phyloP scores from a whole-genome alignment of 2,113 vertebrate genomes.

The Eretmochelys imbricata region DNA sequence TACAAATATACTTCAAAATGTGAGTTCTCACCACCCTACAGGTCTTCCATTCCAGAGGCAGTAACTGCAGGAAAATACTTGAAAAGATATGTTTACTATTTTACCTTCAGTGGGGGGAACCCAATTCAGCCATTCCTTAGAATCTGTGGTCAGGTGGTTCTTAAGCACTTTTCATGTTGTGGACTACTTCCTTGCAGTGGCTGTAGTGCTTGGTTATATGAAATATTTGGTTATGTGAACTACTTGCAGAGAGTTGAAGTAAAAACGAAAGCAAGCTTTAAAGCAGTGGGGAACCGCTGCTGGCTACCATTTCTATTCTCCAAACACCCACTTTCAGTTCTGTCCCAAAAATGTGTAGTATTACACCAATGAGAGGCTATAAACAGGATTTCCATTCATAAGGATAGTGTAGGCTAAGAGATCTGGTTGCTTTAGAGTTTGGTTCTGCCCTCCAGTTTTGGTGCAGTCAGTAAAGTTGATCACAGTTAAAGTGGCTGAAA shows the following conservation, averaged over 20 bases:
- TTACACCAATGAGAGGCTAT: background rate
- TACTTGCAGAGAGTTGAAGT: background rate
- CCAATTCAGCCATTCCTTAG: background rate
- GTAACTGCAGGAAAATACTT: background rate
- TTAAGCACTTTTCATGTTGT: rapidly evolving
- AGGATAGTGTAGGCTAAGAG: background rate
- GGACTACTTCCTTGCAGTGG: background rate
- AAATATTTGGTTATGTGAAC: background rate
- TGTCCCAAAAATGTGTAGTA: background rate
- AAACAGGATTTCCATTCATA: background rate
- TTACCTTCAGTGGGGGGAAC: background rate
- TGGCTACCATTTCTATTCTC: background rate
- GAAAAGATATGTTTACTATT: background rate
- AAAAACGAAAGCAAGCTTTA: background rate
- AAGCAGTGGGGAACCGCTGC: background rate
- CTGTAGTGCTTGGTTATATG: background rate
- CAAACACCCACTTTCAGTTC: background rate
- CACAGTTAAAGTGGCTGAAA: background rate
- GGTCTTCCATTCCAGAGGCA: background rate
- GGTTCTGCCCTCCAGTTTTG: background rate
- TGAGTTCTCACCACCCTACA: background rate
- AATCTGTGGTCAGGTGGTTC: background rate
- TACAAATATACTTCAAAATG: background rate
- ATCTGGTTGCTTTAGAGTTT: background rate
- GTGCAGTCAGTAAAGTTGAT: background rate